Evolutionary conservation across 2,888 invertebrate species (phyloP).

Genomic region (Campoletis raptor): DNA sequence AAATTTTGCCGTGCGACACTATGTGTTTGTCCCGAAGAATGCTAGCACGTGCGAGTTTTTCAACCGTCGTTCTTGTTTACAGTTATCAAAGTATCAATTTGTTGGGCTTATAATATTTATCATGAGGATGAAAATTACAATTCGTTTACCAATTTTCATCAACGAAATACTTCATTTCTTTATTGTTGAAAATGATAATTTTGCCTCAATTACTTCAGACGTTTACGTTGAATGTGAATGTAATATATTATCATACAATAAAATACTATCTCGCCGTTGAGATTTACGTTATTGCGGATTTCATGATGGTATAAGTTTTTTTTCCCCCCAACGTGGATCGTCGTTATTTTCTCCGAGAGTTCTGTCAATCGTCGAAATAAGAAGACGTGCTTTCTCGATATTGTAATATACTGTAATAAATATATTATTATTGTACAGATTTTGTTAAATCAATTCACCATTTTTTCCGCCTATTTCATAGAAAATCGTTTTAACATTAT

Average conservation of each 20-base stretch:
- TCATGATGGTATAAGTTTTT: conserved; percentile 11
- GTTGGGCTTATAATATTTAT: conserved; percentile 33
- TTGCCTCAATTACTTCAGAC: conserved; percentile 4
- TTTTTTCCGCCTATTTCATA: not conserved
- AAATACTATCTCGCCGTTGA: conserved; percentile 27
- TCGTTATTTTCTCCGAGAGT: conserved; percentile 7
- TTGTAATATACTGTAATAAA: conserved; percentile 59
- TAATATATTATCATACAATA: conserved; percentile 21
- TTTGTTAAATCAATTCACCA: not conserved
- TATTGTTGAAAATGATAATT: conserved; percentile 18
- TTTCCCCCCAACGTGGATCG: not conserved
- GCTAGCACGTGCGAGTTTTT: not conserved
- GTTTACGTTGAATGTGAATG: conserved; percentile 21
- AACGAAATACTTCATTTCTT: not conserved
- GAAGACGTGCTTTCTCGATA: conserved; percentile 8
- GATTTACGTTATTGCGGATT: conserved; percentile 10
- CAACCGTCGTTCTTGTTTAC: not conserved
- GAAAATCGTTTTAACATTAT: not conserved
- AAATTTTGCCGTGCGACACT: not conserved
- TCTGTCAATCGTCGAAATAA: not conserved
- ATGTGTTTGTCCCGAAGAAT: not conserved
- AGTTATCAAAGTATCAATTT: conserved; percentile 20
- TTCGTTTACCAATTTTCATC: not conserved
- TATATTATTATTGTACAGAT: conserved; percentile 48
- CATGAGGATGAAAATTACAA: conserved; percentile 24